Conservation (phyloP, 2,888 invertebrate species). For the Brenthis hecate region DNA sequence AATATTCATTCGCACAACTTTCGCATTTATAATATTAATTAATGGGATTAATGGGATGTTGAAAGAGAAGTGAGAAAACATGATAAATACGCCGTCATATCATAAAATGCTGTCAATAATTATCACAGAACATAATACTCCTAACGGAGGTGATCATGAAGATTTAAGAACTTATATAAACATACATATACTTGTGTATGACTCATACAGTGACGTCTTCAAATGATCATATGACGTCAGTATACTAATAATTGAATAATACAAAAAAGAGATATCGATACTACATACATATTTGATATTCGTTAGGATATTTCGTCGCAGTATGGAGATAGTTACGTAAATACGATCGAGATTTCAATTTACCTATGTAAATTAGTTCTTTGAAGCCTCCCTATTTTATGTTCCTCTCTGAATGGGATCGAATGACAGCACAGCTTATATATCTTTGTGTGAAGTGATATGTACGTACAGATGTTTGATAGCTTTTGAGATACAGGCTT, state of each 20-base stretch:
- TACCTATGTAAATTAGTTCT: conserved; percentile 46
- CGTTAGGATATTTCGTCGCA: conserved; percentile 27
- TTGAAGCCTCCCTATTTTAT: conserved; percentile 42
- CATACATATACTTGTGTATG: too few relatives aligned
- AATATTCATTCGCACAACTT: too few relatives aligned
- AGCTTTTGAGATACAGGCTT: not conserved
- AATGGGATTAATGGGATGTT: too few relatives aligned
- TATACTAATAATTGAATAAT: not conserved
- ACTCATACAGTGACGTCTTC: too few relatives aligned
- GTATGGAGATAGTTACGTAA: conserved; percentile 32
- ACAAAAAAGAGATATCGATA: conserved; percentile 17
- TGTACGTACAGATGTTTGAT: not conserved
- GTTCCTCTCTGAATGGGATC: conserved; percentile 28
- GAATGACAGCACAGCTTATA: conserved; percentile 26
- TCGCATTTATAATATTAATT: too few relatives aligned
- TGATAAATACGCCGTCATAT: too few relatives aligned
- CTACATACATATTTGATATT: conserved; percentile 14
- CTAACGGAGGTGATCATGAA: too few relatives aligned
- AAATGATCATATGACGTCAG: too few relatives aligned
- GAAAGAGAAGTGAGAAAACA: too few relatives aligned
- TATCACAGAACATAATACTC: too few relatives aligned
- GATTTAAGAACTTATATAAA: too few relatives aligned
- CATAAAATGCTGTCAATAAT: too few relatives aligned
- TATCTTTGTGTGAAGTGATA: not conserved
- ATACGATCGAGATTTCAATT: conserved; percentile 43